Conservation (phyloP, 2,888 invertebrate genomes). For the Leptarthrus brevirostris region DNA sequence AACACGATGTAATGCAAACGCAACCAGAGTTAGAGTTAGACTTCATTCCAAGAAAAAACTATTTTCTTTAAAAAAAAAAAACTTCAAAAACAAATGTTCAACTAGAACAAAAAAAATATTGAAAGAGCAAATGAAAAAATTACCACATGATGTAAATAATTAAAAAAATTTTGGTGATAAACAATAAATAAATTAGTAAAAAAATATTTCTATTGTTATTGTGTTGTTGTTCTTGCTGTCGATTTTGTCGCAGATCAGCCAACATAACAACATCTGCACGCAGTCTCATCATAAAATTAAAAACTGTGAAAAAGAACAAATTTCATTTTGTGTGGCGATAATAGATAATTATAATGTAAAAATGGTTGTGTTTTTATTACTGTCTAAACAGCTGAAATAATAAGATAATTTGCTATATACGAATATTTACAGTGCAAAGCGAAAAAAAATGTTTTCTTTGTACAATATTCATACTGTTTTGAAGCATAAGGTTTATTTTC, state of each 20-base stretch:
- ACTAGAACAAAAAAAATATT: background rate
- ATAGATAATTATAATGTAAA: background rate
- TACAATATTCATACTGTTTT: background rate
- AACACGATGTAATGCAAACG: background rate
- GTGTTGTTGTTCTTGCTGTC: slow-evolving; percentile 52
- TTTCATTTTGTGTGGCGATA: background rate
- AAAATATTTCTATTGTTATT: slow-evolving; percentile 52
- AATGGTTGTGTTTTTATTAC: background rate
- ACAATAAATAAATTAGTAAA: slow-evolving; percentile 46
- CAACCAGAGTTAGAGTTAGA: too few species aligned
- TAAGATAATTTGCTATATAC: slow-evolving; percentile 32
- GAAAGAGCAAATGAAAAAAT: background rate
- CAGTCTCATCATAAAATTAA: slow-evolving; percentile 53
- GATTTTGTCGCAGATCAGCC: slow-evolving; percentile 1
- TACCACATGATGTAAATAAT: slow-evolving; percentile 20
- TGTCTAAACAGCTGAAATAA: slow-evolving; percentile 1
- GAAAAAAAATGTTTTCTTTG: background rate
- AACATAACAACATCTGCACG: slow-evolving; percentile 49
- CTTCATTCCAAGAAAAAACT: too few species aligned
- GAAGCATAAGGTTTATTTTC: too few species aligned
- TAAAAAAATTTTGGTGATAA: slow-evolving; percentile 20
- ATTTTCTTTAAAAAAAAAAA: background rate
- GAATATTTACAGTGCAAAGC: slow-evolving; percentile 37
- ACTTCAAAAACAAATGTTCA: background rate
- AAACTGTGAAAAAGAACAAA: slow-evolving; percentile 53